A percentile compares a stretch with the other conserved stretches of the same genome.
These are phyloP conservation scores for Peromyscus eremicus DNA, from an alignment of 2,797 vertebrate genomes.

Conservation along the genomic window DNA sequence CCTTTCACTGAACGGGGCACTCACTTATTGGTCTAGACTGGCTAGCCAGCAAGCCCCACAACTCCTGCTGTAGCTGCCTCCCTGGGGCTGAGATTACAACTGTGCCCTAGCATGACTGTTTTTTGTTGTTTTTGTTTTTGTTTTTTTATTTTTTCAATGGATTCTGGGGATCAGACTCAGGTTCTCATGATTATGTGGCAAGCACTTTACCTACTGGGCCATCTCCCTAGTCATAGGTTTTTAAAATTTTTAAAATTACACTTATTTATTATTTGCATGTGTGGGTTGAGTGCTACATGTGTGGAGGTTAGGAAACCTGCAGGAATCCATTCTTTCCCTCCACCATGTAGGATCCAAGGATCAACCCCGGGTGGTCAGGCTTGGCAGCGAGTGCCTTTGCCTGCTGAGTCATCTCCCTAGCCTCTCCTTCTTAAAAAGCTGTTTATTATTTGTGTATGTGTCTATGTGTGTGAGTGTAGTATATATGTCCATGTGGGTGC, in stretches of 20 bases:
- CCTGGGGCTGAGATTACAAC: background rate
- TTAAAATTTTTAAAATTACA: background rate
- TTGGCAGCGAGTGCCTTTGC: background rate
- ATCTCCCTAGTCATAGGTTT: too few species aligned
- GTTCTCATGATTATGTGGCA: background rate
- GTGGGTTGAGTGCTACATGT: background rate
- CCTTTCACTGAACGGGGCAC: background rate
- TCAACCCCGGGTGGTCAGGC: background rate
- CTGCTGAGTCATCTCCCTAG: background rate
- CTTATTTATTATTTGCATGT: background rate
- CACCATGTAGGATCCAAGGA: background rate
- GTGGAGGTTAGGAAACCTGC: background rate
- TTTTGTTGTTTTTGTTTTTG: too few species aligned
- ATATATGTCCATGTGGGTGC: background rate
- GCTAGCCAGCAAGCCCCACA: background rate
- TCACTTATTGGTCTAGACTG: background rate
- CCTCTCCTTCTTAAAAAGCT: background rate
- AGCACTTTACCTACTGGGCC: background rate
- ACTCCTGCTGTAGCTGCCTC: background rate
- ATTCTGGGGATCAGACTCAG: background rate
- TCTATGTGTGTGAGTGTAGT: background rate
- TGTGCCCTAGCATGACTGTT: background rate
- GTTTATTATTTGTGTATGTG: background rate
- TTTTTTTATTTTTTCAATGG: background rate
- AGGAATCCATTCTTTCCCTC: background rate